These are phyloP conservation scores for Eupristina koningsbergeri DNA, from an alignment of 1,140 invertebrate species.

Conservation along the genomic window DNA sequence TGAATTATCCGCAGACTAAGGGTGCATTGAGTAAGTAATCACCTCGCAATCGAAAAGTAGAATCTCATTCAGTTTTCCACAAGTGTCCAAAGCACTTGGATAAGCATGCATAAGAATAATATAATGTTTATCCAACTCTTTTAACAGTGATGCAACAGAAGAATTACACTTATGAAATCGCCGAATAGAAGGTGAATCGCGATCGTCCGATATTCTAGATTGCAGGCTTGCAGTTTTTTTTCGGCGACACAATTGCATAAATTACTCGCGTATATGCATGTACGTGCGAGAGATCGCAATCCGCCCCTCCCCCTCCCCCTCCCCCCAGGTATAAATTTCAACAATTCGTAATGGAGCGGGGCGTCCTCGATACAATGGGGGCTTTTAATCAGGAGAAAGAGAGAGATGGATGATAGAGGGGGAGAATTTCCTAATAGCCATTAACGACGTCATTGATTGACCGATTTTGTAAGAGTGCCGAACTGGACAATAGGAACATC, in stretches of 20 bases:
- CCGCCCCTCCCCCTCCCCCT: background rate
- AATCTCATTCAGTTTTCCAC: background rate
- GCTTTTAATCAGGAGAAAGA: background rate
- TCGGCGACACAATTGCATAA: conserved; percentile 36
- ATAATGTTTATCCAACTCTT: conserved; percentile 5
- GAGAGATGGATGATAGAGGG: background rate
- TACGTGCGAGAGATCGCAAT: conserved; percentile 6
- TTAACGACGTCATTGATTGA: conserved; percentile 14
- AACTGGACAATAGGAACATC: background rate
- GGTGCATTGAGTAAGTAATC: background rate
- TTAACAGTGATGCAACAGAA: conserved; percentile 26
- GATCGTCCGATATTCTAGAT: conserved; percentile 31
- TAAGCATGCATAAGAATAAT: background rate
- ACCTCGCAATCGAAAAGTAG: background rate
- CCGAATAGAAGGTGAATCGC: conserved; percentile 35
- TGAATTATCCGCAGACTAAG: too few species aligned
- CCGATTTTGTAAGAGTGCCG: conserved; percentile 13
- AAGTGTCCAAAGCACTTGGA: background rate
- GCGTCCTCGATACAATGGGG: conserved; percentile 1
- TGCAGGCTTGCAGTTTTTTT: conserved; percentile 40
- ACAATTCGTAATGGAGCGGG: background rate
- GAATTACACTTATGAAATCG: conserved; percentile 35
- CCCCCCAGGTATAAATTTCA: conserved; percentile 26
- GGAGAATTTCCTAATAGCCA: conserved; percentile 34
- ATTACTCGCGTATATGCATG: background rate